Conservation (phyloP, 1,140 invertebrate genomes). For the Oryctes rhinoceros region DNA sequence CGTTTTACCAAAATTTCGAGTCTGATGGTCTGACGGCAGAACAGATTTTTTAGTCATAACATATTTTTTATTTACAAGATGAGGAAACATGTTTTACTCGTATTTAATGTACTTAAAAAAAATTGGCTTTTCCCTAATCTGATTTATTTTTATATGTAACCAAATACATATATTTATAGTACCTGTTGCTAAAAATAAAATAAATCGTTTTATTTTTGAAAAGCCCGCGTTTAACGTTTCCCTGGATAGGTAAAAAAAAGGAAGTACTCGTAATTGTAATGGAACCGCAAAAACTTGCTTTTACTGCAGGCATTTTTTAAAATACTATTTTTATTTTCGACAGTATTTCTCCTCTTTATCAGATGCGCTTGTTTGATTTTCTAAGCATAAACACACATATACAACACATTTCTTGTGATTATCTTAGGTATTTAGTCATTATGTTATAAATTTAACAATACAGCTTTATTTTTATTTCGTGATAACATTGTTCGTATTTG, state of each 20-base stretch:
- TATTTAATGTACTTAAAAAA: neutral
- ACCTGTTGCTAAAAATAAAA: constrained; percentile 10
- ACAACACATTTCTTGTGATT: neutral
- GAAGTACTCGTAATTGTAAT: neutral
- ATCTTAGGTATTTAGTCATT: neutral
- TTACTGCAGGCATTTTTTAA: neutral
- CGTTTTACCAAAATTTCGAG: constrained; percentile 20
- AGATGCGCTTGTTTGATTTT: neutral
- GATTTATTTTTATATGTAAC: neutral
- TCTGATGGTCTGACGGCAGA: neutral
- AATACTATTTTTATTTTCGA: too few species aligned
- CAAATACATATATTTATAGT: constrained; percentile 3
- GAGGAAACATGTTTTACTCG: neutral
- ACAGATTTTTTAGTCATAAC: neutral
- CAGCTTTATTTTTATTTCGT: constrained; percentile 13
- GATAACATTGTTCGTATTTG: constrained; percentile 13
- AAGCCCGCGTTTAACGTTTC: neutral
- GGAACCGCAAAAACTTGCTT: neutral
- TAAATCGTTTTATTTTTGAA: neutral
- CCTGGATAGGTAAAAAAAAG: neutral
- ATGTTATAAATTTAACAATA: neutral
- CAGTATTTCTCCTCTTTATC: too few species aligned
- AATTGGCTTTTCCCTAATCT: neutral
- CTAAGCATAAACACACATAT: neutral
- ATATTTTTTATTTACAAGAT: neutral